Evolutionary conservation across 2,797 vertebrate genomes (phyloP).

Genomic region (Babyrousa celebensis): DNA sequence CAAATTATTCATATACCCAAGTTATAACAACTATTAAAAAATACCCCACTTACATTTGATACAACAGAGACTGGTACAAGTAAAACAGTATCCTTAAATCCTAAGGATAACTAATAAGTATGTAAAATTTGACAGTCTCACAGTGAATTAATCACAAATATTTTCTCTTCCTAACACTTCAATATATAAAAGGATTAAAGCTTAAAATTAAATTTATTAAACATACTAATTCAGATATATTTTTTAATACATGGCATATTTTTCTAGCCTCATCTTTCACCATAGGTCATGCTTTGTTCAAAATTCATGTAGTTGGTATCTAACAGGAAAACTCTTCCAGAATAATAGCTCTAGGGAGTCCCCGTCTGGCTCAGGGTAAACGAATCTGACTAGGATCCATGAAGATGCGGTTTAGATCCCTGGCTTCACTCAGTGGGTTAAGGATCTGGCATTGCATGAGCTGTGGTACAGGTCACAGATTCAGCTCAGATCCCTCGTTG

Average conservation of each 20-base stretch:
- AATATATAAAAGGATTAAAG: constrained; percentile 55
- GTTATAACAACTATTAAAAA: constrained; percentile 34
- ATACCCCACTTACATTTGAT: not conserved
- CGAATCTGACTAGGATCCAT: too few species aligned
- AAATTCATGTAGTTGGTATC: not conserved
- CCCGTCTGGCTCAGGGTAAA: too few species aligned
- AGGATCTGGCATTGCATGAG: too few species aligned
- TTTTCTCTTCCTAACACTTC: constrained; percentile 64
- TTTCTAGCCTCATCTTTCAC: constrained; percentile 41
- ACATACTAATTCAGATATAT: constrained; percentile 40
- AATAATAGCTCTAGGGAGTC: not conserved
- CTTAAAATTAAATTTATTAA: constrained; percentile 48
- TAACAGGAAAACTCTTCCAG: constrained; percentile 48
- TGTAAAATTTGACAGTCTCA: constrained; percentile 43
- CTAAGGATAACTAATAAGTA: constrained; percentile 2
- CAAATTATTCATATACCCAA: constrained; percentile 6
- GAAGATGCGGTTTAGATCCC: too few species aligned
- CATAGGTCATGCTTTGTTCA: not conserved
- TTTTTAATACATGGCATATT: constrained; percentile 50
- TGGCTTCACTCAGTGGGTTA: too few species aligned
- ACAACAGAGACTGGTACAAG: not conserved
- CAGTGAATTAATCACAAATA: constrained; percentile 42
- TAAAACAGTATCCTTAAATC: constrained; percentile 62
- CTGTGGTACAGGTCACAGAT: too few species aligned
- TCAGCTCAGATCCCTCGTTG: too few species aligned